Percentiles rank a stretch among this genome's conserved stretches.
Conservation (phyloP, 2,888 invertebrate genomes). For the Craniophora ligustri region DNA sequence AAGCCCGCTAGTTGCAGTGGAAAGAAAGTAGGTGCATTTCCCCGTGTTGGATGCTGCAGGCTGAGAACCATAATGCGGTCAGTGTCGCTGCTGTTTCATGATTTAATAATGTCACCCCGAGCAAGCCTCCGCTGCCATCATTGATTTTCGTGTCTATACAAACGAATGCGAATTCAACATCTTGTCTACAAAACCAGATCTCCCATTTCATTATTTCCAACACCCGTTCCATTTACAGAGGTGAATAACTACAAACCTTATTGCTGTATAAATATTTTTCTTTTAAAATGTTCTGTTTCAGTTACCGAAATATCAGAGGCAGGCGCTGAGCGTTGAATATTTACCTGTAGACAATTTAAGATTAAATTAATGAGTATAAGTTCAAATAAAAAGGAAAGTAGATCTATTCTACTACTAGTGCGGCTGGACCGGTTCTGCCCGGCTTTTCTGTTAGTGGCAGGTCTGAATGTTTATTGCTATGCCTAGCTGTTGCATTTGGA, state of each 20-base stretch:
- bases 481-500: slow-evolving; percentile 18
- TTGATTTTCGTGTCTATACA: slow-evolving; percentile 34
- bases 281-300: slow-evolving; percentile 8
- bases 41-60: slow-evolving; percentile 77
- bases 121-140: slow-evolving; percentile 42
- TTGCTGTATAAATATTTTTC: slow-evolving; percentile 14
- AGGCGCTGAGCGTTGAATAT: slow-evolving; percentile 28
- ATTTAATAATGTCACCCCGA: slow-evolving; percentile 63
- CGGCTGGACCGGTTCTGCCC: slow-evolving; percentile 47
- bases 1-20: slow-evolving; percentile 77
- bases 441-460: slow-evolving; percentile 17
- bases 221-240: slow-evolving; percentile 10
- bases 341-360: slow-evolving; percentile 65
- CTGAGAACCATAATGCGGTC: slow-evolving; percentile 74
- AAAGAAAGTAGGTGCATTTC: slow-evolving; percentile 87
- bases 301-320: slow-evolving; percentile 26
- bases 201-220: neutral
- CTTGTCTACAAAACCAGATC: slow-evolving; percentile 19
- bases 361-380: slow-evolving; percentile 26
- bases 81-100: slow-evolving; percentile 66
- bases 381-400: slow-evolving; percentile 62
- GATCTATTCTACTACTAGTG: slow-evolving; percentile 28
- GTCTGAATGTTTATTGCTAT: slow-evolving; percentile 5
- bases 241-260: slow-evolving; percentile 1
- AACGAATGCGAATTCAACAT: slow-evolving; percentile 20